A percentile compares a stretch with the other conserved stretches of the same genome.
Evolutionary conservation across 2,797 vertebrate genomes (phyloP).

Genomic region (Anguilla pacifica): DNA sequence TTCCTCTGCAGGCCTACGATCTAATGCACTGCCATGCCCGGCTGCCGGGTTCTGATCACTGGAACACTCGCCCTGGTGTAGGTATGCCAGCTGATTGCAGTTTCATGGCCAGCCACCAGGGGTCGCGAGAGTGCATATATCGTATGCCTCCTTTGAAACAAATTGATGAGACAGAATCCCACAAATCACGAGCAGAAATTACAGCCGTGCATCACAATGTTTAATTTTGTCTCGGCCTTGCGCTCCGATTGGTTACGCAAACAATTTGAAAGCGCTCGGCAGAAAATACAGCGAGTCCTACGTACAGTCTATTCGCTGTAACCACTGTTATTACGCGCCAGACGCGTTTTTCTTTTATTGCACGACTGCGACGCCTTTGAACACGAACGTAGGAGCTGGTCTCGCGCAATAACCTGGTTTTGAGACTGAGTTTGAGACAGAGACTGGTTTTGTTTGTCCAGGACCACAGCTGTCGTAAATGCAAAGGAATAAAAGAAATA

Average conservation of each 20-base stretch:
- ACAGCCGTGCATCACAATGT: background rate
- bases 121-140: constrained; percentile 20
- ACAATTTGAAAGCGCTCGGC: background rate
- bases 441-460: background rate
- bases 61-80: background rate
- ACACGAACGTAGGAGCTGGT: background rate
- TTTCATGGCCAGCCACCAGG: constrained; percentile 2
- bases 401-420: background rate
- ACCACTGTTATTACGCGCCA: background rate
- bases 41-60: background rate
- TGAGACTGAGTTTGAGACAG: no score
- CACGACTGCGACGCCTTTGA: background rate
- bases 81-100: background rate
- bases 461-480: background rate
- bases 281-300: background rate
- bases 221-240: background rate
- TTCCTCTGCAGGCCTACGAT: background rate
- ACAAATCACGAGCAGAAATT: background rate
- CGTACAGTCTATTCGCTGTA: background rate
- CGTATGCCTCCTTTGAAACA: background rate
- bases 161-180: constrained; percentile 19
- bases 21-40: background rate
- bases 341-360: background rate
- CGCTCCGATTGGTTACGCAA: background rate
- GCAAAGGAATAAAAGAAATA: background rate